Evolutionary conservation across 2,113 vertebrate genomes (phyloP).

Genomic region (Antechinus stuartii): DNA sequence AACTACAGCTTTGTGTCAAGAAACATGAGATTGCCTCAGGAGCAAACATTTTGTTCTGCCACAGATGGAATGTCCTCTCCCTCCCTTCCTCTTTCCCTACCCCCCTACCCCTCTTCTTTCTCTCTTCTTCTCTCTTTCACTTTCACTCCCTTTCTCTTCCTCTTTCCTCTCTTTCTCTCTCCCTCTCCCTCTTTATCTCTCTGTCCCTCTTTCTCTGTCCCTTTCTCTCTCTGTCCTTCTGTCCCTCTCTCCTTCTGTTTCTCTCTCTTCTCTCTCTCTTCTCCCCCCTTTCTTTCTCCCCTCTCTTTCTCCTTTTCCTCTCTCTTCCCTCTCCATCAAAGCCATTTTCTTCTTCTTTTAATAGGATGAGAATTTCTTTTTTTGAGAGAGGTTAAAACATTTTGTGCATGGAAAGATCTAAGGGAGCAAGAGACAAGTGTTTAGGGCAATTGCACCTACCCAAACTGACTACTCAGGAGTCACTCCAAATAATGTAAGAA

Average conservation of each 20-base stretch:
- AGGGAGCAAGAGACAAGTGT: not conserved
- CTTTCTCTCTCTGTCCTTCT: not conserved
- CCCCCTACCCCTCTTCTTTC: too few relatives aligned
- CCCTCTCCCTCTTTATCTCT: not conserved
- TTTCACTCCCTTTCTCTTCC: too few relatives aligned
- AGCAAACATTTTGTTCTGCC: conserved; percentile 57
- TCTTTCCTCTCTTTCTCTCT: too few relatives aligned
- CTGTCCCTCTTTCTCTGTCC: not conserved
- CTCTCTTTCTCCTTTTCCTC: accelerated
- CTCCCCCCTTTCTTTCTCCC: not conserved
- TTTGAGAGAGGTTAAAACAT: not conserved
- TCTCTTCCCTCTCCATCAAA: not conserved
- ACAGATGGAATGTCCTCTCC: not conserved
- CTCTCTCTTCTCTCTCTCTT: too few relatives aligned
- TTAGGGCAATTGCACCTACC: too few relatives aligned
- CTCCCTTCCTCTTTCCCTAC: too few relatives aligned
- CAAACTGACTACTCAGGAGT: too few relatives aligned
- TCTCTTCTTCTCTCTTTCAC: too few relatives aligned
- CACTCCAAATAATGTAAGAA: too few relatives aligned
- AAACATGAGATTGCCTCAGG: conserved; percentile 19
- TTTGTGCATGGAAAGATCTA: not conserved
- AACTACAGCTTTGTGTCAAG: not conserved
- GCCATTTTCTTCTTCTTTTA: not conserved
- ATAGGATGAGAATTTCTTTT: not conserved
- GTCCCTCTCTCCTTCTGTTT: not conserved